Evolutionary conservation across 2,113 vertebrate genomes (phyloP), one percentile per base, ranked within the genome.

Genomic region (Coracopsis vasa): DNA sequence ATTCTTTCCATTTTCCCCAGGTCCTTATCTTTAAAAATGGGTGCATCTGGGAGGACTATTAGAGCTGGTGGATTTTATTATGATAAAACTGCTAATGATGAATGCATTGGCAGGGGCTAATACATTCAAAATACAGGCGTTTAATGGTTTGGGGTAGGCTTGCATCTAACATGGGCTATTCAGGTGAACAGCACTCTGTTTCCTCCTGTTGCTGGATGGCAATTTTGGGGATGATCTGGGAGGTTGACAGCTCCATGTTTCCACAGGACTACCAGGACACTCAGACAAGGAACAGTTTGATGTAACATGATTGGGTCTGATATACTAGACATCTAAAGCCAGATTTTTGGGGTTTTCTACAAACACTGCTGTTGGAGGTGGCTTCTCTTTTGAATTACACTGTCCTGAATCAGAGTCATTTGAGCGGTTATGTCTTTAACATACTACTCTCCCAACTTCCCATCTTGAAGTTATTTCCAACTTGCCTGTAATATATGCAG

Each of bases 401-500:
- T n/a, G 21, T 17, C 31, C 54, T 18, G 11, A 50, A 37, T 4
- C 53, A 14, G 88, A 28, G 33, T 16, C 8, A 6, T 14, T 39
- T 0, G 0, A 17, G 41, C 1, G 12, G 10, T 45, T 20, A 35
- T 39, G 18, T 25, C 24, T 60, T 47, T 44, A 48, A 3, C 7
- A 2, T 16, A 20, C 13, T 42, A 2, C 24, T 60, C 50, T 65
- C 51, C n/a, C 33, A 35, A 0, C 27, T 39, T 56, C 77, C 47
- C 66, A 5, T 29, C 53, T 16, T 13, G 42, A 3, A 25, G 9
- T 45, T 13, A 3, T 33, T 82, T 72, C 77, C 42, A n/a, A 3
- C 69, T 50, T 16, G 0, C 7, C 41, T 16, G 4, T 29, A 33
- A 79, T 2, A 0, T 3, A 28, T 16, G 3, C n/a, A 78, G 11